phyloP scores from a whole-genome alignment of 2,888 invertebrate genomes.

The Tenthredo amoena region DNA sequence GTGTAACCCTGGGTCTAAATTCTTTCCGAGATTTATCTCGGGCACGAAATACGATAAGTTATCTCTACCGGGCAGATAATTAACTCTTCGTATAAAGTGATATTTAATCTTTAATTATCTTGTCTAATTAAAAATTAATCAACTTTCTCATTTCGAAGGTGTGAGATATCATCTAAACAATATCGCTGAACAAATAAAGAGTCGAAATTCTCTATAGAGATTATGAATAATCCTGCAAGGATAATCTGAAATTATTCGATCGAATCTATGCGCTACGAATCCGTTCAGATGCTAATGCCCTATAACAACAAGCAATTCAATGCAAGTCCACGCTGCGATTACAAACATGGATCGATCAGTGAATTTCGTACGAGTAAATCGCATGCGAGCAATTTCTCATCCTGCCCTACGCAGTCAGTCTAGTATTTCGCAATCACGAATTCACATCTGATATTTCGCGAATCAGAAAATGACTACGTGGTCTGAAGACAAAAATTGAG shows the following conservation, averaged over 20 bases:
- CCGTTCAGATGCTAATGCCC: not conserved
- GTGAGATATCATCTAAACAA: not conserved
- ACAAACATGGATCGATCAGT: not conserved
- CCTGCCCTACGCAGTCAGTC: not conserved
- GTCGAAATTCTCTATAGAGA: not conserved
- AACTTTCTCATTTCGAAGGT: not conserved
- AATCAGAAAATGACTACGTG: not conserved
- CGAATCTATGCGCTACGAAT: not conserved
- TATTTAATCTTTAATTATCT: not conserved
- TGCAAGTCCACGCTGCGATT: not conserved
- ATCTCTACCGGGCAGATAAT: not conserved
- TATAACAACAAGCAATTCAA: not conserved
- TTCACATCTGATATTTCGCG: not conserved
- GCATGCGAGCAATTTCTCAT: not conserved
- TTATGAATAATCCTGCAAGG: not conserved
- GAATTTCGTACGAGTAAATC: not conserved
- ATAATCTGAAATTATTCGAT: not conserved
- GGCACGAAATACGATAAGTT: conserved; percentile 12
- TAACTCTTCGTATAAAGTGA: not conserved
- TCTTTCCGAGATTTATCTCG: not conserved
- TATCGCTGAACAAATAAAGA: not conserved
- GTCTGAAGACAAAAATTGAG: not conserved
- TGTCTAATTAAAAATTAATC: not conserved
- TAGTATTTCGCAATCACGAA: not conserved
- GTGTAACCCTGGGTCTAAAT: not conserved